phyloP scores from a whole-genome alignment of 2,113 vertebrate genomes.

The Meleagris gallopavo region DNA sequence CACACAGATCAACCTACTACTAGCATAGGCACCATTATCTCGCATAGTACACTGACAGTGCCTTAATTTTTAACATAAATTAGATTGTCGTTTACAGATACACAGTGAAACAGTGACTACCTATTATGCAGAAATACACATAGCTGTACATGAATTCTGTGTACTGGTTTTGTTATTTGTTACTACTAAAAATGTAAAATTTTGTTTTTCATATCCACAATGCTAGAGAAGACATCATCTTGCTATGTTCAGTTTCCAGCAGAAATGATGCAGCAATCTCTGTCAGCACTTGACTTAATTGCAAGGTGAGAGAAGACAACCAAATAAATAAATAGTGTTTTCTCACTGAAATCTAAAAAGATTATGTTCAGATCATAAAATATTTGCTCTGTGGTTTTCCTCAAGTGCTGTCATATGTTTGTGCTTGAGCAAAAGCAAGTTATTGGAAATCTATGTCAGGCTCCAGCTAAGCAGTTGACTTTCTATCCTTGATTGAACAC shows the following conservation, averaged over 20 bases:
- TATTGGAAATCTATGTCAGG: conserved; percentile 68
- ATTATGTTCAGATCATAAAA: neutral
- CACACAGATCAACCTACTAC: neutral
- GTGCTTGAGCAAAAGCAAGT: conserved; percentile 19
- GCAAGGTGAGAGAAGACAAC: neutral
- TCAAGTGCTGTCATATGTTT: neutral
- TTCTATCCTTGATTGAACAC: conserved; percentile 54
- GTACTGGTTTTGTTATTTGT: neutral
- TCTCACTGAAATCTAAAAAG: conserved; percentile 15
- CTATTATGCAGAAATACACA: neutral
- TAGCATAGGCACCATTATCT: neutral
- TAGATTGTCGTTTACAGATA: neutral
- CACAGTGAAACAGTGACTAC: neutral
- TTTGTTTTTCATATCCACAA: neutral
- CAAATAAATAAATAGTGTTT: neutral
- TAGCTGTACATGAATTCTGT: neutral
- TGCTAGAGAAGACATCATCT: neutral
- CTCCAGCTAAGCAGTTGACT: conserved; percentile 63
- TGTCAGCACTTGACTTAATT: conserved; percentile 15
- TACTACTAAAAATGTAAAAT: conserved; percentile 4
- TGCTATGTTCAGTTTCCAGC: neutral
- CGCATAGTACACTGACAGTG: fast-evolving
- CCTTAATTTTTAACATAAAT: neutral
- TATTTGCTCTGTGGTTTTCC: conserved; percentile 23
- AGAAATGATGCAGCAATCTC: neutral